Evolutionary conservation across 2,797 vertebrate genomes (phyloP), one percentile per base, ranked within the genome.

Genomic region (Todus mexicanus): DNA sequence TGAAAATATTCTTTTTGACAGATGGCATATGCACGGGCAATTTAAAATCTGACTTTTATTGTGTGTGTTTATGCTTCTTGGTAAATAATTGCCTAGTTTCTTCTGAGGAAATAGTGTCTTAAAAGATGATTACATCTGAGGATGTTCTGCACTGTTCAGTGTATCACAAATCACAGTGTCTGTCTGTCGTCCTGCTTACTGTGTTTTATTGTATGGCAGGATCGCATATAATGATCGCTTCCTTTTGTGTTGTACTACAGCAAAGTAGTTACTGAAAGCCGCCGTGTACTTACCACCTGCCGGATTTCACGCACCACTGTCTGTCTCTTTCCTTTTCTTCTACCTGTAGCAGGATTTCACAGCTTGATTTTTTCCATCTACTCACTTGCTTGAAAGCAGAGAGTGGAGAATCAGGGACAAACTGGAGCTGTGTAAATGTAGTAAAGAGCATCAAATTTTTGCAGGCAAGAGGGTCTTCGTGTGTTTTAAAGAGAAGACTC

Each of bases 1-100:
- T 47, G 26, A 29, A 87, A 78, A 40, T 90, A 84, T 73, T 50
- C 50, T 84, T n/a, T 92, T 94, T 84, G 95, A 90, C 91, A 93
- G 85, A 78, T 93, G 80, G 43, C 77, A 61, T 75, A 78, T 73
- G 60, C 85, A 45, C 2, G 15, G 66, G 76, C 83, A 88, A 63
- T 90, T 85, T 51, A n/a, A 91, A 84, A 47, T 31, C 70, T 50
- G 77, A 56, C 77, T 91, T 89, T 90, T 88, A 86, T 37, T 63
- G n/a, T 3, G n/a, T 3, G 31, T 54, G 43, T 86, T 94, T 90
- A 76, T 84, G 89, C 45, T 17, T 23, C 83, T 87, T 73, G 60
- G 87, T 89, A 90, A 94, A 85, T 94, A 95, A 93, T 68, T 73
- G 71, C 64, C 13, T 33, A 6, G 40, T 60, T 91, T 50, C 74